Conservation (phyloP, 2,888 invertebrate genomes). For the Perdita meconis region DNA sequence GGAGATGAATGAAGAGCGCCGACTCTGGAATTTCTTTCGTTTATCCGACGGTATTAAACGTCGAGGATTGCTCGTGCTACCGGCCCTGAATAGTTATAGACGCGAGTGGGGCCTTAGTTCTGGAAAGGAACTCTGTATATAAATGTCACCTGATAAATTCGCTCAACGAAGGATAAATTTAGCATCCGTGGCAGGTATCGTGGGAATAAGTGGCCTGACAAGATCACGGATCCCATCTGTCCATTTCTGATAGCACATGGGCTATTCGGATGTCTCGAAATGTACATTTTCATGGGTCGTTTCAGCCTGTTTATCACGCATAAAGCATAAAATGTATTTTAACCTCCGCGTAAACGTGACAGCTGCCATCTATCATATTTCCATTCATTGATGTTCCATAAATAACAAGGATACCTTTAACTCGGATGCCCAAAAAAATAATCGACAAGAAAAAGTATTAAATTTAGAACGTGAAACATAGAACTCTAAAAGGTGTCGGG, state of each 20-base stretch:
- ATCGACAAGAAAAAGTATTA: too few relatives aligned
- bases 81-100: conserved; percentile 49
- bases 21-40: conserved; percentile 37
- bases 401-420: too few relatives aligned
- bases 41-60: conserved; percentile 58
- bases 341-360: neutral
- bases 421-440: too few relatives aligned
- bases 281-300: conserved; percentile 21
- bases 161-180: conserved; percentile 52
- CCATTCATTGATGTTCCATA: too few relatives aligned
- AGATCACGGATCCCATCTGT: conserved; percentile 5
- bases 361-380: too few relatives aligned
- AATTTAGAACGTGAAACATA: too few relatives aligned
- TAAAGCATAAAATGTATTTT: conserved; percentile 3
- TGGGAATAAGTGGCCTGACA: conserved; percentile 27
- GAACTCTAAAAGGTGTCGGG: too few relatives aligned
- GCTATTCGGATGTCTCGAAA: conserved; percentile 10
- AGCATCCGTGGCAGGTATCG: conserved; percentile 33
- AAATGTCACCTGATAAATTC: conserved; percentile 58
- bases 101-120: conserved; percentile 52
- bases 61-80: conserved; percentile 55
- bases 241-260: conserved; percentile 5
- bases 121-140: conserved; percentile 46
- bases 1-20: conserved; percentile 2
- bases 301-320: neutral